Base-by-base conservation (phyloP, 2,888 invertebrate genomes). In the Kryphioiulus occultus region DNA sequence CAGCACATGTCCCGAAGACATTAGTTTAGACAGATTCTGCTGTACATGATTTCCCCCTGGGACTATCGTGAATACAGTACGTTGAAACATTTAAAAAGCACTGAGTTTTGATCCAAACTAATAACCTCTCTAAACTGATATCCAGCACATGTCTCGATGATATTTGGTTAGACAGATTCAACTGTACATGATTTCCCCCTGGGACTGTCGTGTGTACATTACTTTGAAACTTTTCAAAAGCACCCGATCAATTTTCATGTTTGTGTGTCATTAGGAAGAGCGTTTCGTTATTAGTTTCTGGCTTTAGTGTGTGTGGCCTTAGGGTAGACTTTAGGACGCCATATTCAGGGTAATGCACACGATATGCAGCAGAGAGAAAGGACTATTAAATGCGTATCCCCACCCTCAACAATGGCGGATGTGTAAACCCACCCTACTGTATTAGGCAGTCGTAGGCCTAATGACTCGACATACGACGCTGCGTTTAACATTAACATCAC, bases 251-350 rank as follows among this genome's bases (percentile, higher is more conserved):
- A 68, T 68, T 68, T 68, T 68, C 68, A 68, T 68, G 68, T 68
- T 68, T 68, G 68, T 68, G 68, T 68, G 68, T 68, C 68, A 68
- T 68, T 68, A 68, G n/a, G 68, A 68, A 68, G 68, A 68, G 68
- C 68, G 68, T 68, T 68, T 68, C 68, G 68, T 68, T 68, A 68
- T 68, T 68, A 68, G 68, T 68, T 68, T 68, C 68, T 68, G 26
- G 26, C 68, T 68, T 9, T 68, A 26, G n/a, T n/a, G 26, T 68
- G 68, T 26, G 68, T 15, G 68, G 26, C 68, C 26, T 9, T 7
- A 68, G 68, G 68, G n/a, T 26, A 68, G 68, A 68, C 68, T 68
- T 26, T 26, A 26, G 68, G 68, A 68, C 68, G 68, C 68, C 68
- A 68, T 26, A 68, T 26, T 26, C 68, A 68, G 26, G 68, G 26